A percentile compares a stretch with the other conserved stretches of the same genome.
Evolutionary conservation across 1,140 invertebrate species (phyloP).

Genomic region (Propsilocerus akamusi): DNA sequence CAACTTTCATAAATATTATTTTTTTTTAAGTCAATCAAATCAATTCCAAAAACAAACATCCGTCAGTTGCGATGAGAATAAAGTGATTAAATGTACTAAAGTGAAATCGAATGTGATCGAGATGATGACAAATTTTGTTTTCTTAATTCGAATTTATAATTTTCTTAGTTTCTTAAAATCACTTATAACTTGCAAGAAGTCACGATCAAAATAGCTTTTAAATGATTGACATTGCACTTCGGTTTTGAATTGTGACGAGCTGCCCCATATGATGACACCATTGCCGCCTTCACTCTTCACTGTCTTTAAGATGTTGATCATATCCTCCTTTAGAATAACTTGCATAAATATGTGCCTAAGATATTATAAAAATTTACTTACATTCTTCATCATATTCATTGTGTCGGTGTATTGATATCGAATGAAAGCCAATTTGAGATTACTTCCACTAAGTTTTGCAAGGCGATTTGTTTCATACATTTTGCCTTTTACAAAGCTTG

Average conservation of each 20-base stretch:
- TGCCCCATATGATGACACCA: not conserved
- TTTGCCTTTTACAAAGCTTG: not conserved
- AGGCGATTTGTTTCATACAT: not conserved
- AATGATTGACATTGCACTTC: not conserved
- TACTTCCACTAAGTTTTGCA: not conserved
- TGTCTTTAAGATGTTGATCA: not conserved
- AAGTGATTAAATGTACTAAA: no score
- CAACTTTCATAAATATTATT: no score
- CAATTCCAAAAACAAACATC: no score
- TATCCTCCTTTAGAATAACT: not conserved
- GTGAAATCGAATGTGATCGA: no score
- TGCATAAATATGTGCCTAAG: not conserved
- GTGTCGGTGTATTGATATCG: not conserved
- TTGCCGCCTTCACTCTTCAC: not conserved
- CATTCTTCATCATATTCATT: not conserved
- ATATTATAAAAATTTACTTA: not conserved
- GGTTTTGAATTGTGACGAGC: not conserved
- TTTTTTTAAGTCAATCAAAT: no score
- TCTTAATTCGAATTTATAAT: no score
- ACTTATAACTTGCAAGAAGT: not conserved
- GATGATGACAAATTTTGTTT: no score
- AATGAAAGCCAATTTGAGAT: not conserved
- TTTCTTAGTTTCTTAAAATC: not conserved
- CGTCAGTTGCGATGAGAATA: no score
- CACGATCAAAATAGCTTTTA: not conserved